Evolutionary conservation across 2,888 invertebrate species (phyloP), one percentile per base, ranked within the genome.

Genomic region (Brachynemurus nebulosus): DNA sequence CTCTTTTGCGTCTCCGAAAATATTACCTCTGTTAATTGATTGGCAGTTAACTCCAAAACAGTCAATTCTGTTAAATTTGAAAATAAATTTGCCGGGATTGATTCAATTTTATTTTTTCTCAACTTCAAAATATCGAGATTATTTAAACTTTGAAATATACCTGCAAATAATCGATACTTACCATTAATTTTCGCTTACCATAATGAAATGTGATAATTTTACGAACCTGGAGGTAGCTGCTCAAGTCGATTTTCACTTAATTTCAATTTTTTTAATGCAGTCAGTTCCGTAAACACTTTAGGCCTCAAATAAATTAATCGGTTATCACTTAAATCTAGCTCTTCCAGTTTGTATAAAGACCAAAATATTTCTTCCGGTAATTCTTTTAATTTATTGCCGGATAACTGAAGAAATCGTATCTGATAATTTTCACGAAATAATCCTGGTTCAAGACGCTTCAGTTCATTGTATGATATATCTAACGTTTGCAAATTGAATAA

Each of bases 261-360:
- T 55, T 80, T 80, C 39, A 86, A 63, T 48, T 73, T 67, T 54
- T 72, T 72, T 27, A 85, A 61, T 23, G 67, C 67, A 42, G 58
- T 64, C 39, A 83, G 60, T 40, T 71, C 67, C 5, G 57, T 55
- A 53, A 82, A 76, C 1, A 75, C 65, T 40, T 67, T 67, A 35
- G 70, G 70, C 47, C 74, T 71, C 37, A 85, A 63, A 12, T 62
- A 64, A 41, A 70, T 69, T 50, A 86, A 66, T 54, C 69, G 68
- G 60, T 86, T 86, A 46, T 71, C 73, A 3, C 78, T 77, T 16
- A 85, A 61, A 62, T 85, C 84, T 46, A 86, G 63, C 55, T 80
- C 78, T 53, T 75, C 72, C 14, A 86, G 59, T 2, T 70, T 67
- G 7, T 64, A 61, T 19, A 80, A 64, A 4, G 72, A 72, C 1